Conservation (phyloP, 2,797 vertebrate genomes). For the Monodelphis domestica region DNA sequence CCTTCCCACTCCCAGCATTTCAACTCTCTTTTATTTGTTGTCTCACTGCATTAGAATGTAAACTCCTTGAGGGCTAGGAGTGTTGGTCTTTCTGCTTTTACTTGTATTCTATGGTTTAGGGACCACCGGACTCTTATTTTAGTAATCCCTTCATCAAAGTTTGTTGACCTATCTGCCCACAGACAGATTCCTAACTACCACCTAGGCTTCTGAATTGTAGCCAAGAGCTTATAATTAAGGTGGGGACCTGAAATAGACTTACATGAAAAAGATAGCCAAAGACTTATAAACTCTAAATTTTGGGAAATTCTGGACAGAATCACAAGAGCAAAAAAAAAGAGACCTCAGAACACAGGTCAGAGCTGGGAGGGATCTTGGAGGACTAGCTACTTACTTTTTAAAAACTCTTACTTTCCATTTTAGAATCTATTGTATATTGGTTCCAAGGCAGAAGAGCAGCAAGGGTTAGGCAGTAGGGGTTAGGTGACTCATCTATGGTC, state of each 20-base stretch:
- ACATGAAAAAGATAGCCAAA: background rate
- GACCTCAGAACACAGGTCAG: background rate
- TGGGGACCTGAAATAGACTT: background rate
- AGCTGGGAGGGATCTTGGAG: background rate
- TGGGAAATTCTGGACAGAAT: background rate
- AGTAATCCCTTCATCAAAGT: background rate
- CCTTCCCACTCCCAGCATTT: background rate
- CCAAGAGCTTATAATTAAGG: background rate
- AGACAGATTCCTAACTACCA: background rate
- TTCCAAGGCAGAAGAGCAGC: too few relatives aligned
- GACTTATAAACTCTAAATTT: background rate
- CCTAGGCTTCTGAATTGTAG: background rate
- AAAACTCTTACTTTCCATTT: too few relatives aligned
- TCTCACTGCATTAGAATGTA: background rate
- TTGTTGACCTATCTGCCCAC: background rate
- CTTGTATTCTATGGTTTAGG: background rate
- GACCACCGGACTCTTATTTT: background rate
- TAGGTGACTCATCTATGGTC: too few relatives aligned
- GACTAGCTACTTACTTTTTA: background rate
- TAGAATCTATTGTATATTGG: too few relatives aligned
- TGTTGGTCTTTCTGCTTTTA: background rate
- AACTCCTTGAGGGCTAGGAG: background rate
- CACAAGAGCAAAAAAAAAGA: background rate
- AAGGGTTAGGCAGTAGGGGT: too few relatives aligned
- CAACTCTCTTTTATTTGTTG: background rate